Base-by-base conservation (phyloP, 2,888 invertebrate species). In the Caenorhabditis sinica region DNA sequence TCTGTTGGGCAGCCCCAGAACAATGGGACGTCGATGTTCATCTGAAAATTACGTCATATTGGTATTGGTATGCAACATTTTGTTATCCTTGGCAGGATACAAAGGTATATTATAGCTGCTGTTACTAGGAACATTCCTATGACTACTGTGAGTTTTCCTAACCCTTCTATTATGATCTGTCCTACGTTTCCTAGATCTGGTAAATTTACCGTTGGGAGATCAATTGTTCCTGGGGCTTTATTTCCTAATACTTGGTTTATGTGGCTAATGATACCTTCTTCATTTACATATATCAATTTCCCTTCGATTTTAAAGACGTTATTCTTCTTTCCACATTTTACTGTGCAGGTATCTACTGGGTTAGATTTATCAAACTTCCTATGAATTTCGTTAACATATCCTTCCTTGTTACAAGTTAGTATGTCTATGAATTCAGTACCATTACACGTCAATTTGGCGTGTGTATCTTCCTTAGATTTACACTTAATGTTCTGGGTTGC, bases 361-460 rank as follows among this genome's bases (percentile, higher is more conserved):
- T 28, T 25, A 9, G 58, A 5, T 28, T 11, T 28, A 15, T 25
- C 25, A 28, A 58, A 58, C 28, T 58, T 58, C 17, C 63, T 63
- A 25, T 63, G 40, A 13, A 63, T 63, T 23, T 63, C 40, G 17
- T 63, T 40, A 15, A 25, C 15, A 36, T 36, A 3, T n/a, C 40
- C 40, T 40, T 63, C 43, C 9, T 40, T 63, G 13, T 43, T 25
- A 23, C 63, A 63, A 0, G 25, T 43, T 63, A 60, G 6, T 56
- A 60, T 8, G 17, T 40, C 40, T 23, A 63, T 63, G 15, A 63
- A 63, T 6, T 63, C 63, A 23, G 63, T 63, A n/a, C 40, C 23
- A 43, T 63, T 63, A 23, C 40, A 63, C 9, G 11, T 63, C 1
- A 63, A 23, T 25, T 65, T 65, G 1, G 65, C 65, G 15, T 65